These are phyloP conservation scores for Phenganax marumi DNA, from an alignment of 92 coral and sea anemone species.

Conservation along the genomic window DNA sequence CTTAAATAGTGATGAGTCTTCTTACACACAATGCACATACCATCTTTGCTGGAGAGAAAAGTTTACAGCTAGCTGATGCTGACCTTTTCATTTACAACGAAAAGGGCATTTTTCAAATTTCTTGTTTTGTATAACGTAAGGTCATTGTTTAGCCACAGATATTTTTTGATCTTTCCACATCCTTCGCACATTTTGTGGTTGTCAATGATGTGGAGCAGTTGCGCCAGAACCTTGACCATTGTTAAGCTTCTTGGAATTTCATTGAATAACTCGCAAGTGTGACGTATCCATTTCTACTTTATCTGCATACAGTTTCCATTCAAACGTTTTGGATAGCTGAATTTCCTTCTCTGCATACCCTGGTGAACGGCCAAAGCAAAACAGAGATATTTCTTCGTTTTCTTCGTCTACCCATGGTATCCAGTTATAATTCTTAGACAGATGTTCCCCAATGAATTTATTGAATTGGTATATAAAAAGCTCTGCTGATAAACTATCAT, in stretches of 20 bases:
- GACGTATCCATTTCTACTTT: neutral
- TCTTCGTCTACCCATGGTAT: neutral
- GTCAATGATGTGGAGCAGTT: slow-evolving; percentile 9
- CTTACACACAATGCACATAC: slow-evolving; percentile 34
- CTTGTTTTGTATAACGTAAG: neutral
- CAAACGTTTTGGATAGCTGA: neutral
- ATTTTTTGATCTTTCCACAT: neutral
- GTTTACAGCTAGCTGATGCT: slow-evolving; percentile 1
- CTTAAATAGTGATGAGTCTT: slow-evolving; percentile 35
- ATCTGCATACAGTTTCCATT: neutral
- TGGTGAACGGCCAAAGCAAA: neutral
- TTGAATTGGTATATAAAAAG: neutral
- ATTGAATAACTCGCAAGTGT: neutral
- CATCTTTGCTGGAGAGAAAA: neutral
- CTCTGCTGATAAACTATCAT: neutral
- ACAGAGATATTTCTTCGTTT: neutral
- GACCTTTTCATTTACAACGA: neutral
- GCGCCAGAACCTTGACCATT: neutral
- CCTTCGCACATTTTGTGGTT: slow-evolving; percentile 13
- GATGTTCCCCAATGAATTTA: neutral
- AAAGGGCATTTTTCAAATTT: neutral
- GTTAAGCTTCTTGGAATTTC: neutral
- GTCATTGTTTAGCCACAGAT: neutral
- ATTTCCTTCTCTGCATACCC: slow-evolving; percentile 17
- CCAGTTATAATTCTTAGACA: neutral